Conservation (phyloP, 1,140 invertebrate species). For the Drosophila mauritiana region DNA sequence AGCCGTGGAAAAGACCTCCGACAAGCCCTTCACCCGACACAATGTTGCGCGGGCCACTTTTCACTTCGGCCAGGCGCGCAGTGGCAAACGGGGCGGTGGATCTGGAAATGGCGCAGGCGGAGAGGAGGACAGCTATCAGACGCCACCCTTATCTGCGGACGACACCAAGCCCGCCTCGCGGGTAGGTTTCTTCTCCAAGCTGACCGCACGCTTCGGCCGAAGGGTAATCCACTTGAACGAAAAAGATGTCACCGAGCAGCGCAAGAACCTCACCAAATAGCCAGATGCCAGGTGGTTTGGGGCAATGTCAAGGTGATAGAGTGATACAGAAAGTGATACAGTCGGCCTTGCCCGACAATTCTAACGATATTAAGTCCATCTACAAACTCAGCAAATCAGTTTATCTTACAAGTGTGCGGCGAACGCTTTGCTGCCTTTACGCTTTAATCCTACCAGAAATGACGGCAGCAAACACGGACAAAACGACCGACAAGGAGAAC, state of each 20-base stretch:
- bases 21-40: slow-evolving; percentile 67
- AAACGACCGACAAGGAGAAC: slow-evolving; percentile 62
- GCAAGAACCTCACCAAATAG: slow-evolving; percentile 75
- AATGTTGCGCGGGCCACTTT: slow-evolving; percentile 68
- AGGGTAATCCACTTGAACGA: slow-evolving; percentile 69
- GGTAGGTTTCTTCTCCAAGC: slow-evolving; percentile 71
- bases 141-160: slow-evolving; percentile 61
- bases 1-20: slow-evolving; percentile 35
- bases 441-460: slow-evolving; percentile 11
- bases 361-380: slow-evolving; percentile 21
- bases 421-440: slow-evolving; percentile 32
- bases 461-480: slow-evolving; percentile 37
- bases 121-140: slow-evolving; percentile 50
- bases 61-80: slow-evolving; percentile 73
- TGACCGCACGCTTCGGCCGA: slow-evolving; percentile 67
- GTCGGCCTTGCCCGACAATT: not conserved
- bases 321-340: slow-evolving; percentile 18
- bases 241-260: slow-evolving; percentile 69
- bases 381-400: slow-evolving; percentile 50
- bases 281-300: slow-evolving; percentile 12
- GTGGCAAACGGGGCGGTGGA: slow-evolving; percentile 42
- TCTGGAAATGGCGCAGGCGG: not conserved
- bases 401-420: slow-evolving; percentile 45
- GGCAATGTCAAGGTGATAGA: not conserved
- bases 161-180: slow-evolving; percentile 68